Base-by-base conservation (phyloP, 2,113 vertebrate species). In the Ceyx cyanopectus region DNA sequence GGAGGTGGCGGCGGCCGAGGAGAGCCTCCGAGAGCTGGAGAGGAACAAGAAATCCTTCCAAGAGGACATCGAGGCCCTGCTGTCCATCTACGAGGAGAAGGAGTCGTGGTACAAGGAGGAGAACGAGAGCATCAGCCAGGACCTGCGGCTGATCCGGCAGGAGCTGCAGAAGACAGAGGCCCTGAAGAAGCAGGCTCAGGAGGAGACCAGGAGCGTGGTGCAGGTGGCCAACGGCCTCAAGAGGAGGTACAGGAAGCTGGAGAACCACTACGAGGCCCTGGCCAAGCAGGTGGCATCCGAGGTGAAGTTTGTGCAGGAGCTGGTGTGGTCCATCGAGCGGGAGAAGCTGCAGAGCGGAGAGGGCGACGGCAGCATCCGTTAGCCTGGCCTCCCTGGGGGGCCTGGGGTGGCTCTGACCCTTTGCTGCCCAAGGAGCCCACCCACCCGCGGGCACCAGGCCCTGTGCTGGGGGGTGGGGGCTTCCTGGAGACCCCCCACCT, bases 21-120 rank as follows among this genome's bases (percentile, higher is more conserved):
- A 99, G 74, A 98, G 98, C 75, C 97, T 99, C 45, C 97, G 97
- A 2, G 98, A 99, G 79, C 98, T 99, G 89, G 98, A 99, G 93
- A 98, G 92, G 60, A 99, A 98, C 86, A 98, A 99, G 95, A 98
- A 97, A 26, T 98, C 98, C 7, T 99, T 98, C 94, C 98, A 96
- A 4, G 99, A 99, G 80, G 99, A 99, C 51, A 98, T 99, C 7
- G 98, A 98, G 14, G 99, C 99, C 0, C 97, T 99, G 89, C 96
- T 98, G 23, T 99, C 99, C 81, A 99, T 99, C 92, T 99, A 99
- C 2, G 99, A 99, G 91, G 99, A 99, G 97, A 99, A 99, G 96
- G 99, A 99, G 94, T 97, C 98, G 6, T 99, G 99, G 99, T 99
- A 99, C 97, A 98, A 98, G 27, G 99, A 99, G 97, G 99, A 99